Percentiles rank a stretch among this genome's conserved stretches.
Conservation (phyloP, 2,888 invertebrate species). For the Plemyria rubiginata region DNA sequence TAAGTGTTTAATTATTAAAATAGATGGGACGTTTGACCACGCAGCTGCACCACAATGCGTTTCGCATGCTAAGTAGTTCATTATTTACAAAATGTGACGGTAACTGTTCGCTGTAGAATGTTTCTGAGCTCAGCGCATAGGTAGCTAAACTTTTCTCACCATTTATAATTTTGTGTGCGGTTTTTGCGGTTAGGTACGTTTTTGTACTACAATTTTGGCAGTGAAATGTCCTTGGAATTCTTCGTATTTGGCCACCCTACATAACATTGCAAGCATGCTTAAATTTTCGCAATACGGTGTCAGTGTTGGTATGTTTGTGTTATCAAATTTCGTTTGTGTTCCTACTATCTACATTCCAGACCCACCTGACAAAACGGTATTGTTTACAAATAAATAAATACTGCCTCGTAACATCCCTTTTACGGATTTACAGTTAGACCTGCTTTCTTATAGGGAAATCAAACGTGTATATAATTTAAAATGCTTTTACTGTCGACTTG, state of each 20-base stretch:
- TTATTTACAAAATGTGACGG: slow-evolving; percentile 55
- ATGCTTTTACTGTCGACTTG: slow-evolving; percentile 47
- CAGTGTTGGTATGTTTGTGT: no score
- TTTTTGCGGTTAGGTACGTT: slow-evolving; percentile 26
- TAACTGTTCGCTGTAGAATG: slow-evolving; percentile 51
- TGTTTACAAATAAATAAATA: slow-evolving; percentile 67
- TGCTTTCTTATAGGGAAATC: slow-evolving; percentile 58
- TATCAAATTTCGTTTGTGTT: not conserved
- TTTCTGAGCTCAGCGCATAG: slow-evolving; percentile 46
- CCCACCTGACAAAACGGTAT: slow-evolving; percentile 37
- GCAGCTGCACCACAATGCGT: slow-evolving; percentile 51
- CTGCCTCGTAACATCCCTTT: slow-evolving; percentile 45
- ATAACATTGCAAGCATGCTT: slow-evolving; percentile 29
- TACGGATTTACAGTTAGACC: slow-evolving; percentile 69
- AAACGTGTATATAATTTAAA: slow-evolving; percentile 73
- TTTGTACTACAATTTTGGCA: slow-evolving; percentile 14
- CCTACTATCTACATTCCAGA: slow-evolving; percentile 11
- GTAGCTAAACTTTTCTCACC: slow-evolving; percentile 45
- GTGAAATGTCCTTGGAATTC: slow-evolving; percentile 30
- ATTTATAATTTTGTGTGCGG: slow-evolving; percentile 32
- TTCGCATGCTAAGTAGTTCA: slow-evolving; percentile 60
- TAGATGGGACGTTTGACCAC: slow-evolving; percentile 27
- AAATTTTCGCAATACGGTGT: slow-evolving; percentile 32
- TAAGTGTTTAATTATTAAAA: slow-evolving; percentile 71
- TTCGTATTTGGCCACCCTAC: slow-evolving; percentile 32